Evolutionary conservation across 2,113 vertebrate species (phyloP).

Genomic region (Symphodus melops): DNA sequence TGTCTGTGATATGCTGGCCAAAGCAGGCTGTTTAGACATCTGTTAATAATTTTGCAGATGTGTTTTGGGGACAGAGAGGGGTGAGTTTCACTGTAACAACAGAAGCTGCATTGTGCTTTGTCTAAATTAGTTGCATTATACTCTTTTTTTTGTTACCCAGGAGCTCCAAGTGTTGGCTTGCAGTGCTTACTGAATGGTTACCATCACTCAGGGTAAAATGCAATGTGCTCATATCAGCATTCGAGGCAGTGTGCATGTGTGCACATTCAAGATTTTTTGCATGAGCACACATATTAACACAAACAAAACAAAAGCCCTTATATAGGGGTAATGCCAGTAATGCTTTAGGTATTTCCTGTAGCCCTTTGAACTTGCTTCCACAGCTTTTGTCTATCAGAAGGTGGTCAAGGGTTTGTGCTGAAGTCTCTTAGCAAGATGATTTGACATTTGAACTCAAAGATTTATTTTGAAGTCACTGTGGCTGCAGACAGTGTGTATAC

Average conservation of each 20-base stretch:
- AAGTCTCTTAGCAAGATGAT: conserved; percentile 48
- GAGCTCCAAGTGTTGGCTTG: conserved; percentile 49
- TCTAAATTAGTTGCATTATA: conserved; percentile 75
- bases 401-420: conserved; percentile 46
- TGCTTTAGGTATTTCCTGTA: conserved; percentile 39
- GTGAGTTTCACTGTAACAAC: conserved; percentile 77
- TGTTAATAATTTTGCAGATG: conserved; percentile 83
- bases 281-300: neutral
- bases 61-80: conserved; percentile 72
- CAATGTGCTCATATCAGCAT: conserved; percentile 13
- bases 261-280: neutral
- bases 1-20: conserved; percentile 62
- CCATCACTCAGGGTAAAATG: conserved; percentile 40
- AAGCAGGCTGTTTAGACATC: conserved; percentile 75
- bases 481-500: neutral
- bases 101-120: conserved; percentile 84
- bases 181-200: conserved; percentile 34
- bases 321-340: conserved; percentile 41
- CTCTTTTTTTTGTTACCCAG: conserved; percentile 65
- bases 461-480: neutral
- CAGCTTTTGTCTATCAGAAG: conserved; percentile 38
- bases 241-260: neutral
- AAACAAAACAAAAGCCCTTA: conserved; percentile 32
- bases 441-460: conserved; percentile 45
- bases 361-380: conserved; percentile 50